Evolutionary conservation across 35 echinoderm and acorn worm species (phyloP), one percentile per base, ranked within the genome.

Genomic region (Heliocidaris tuberculata): DNA sequence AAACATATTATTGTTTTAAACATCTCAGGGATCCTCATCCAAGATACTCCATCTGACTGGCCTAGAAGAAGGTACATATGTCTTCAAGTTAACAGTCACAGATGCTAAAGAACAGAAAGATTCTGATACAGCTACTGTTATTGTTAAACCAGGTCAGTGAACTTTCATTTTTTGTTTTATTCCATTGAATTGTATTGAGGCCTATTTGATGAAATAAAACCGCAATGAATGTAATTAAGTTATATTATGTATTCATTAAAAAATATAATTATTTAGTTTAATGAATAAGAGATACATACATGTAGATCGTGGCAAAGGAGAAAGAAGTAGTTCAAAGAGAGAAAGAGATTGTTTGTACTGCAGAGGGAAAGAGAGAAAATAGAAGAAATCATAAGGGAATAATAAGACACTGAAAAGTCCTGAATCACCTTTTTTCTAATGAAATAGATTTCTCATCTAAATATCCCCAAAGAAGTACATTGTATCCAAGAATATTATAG

Each of bases 31-130:
- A 86, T 96, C 97, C 5, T 96, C 95, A 15, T 85, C 94, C 16
- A 47, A 65, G 12, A 92, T 95, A 50, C 78, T 99, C 9, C 97
- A 96, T 24, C 86, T 97, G 60, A 95, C 94, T 24, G 90, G 94
- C 32, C 92, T 99, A 31, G 95, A 97, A 86, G 95, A 99, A 65
- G 98, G 98, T 0, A 97, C 93, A 78, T 99, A 99, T 88, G 95
- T 94, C 27, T 99, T 99, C 92, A 87, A 70, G 48, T 86, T 99
- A 35, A 99, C 92, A 7, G 96, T 99, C 16, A 96, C 93, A 48
- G 98, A 99, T 86, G 31, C 48, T 32, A 96, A 94, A 65, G 94
- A 48, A 3, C 95, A 97, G 15, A 71, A 88, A 13, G 88, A 94
- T n/a, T 92, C 48, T 19, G 95, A 95, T 54, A 95, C 31, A 48